phyloP scores from a whole-genome alignment of 2,113 vertebrate species.

The Puntigrus tetrazona region DNA sequence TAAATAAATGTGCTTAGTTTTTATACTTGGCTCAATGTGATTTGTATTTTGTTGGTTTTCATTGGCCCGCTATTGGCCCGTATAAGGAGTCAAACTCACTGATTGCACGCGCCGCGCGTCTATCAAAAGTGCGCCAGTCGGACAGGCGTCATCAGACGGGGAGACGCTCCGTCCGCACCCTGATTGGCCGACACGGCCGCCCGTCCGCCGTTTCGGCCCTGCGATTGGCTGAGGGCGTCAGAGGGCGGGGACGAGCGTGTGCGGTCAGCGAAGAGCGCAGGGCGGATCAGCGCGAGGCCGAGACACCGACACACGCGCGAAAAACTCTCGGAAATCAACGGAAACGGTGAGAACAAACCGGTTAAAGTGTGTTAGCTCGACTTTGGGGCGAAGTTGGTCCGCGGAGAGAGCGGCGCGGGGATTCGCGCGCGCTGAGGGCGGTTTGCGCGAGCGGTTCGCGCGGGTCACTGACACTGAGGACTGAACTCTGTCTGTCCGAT shows the following conservation, averaged over 20 bases:
- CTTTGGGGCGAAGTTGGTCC: not conserved
- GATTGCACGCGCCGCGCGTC: slow-evolving; percentile 68
- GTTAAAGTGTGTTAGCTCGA: slow-evolving; percentile 21
- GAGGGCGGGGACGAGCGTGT: slow-evolving; percentile 36
- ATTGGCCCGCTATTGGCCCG: slow-evolving; percentile 68
- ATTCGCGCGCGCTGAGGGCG: not conserved
- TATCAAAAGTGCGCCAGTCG: slow-evolving; percentile 62
- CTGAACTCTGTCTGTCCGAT: not conserved
- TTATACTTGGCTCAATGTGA: not conserved
- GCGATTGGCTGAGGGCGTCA: slow-evolving; percentile 56
- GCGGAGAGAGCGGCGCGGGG: not conserved
- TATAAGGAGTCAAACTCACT: slow-evolving; percentile 76
- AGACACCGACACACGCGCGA: slow-evolving; percentile 67
- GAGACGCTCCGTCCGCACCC: rapidly evolving
- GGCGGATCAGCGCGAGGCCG: slow-evolving; percentile 73
- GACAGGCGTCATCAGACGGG: slow-evolving; percentile 16
- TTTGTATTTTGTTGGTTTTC: slow-evolving; percentile 3
- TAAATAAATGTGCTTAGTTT: not conserved
- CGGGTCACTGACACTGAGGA: slow-evolving; percentile 1
- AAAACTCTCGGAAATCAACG: slow-evolving; percentile 71
- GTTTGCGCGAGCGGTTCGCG: slow-evolving; percentile 22
- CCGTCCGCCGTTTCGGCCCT: rapidly evolving
- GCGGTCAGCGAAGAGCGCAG: slow-evolving; percentile 60
- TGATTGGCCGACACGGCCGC: slow-evolving; percentile 50
- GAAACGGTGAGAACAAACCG: slow-evolving; percentile 70